Base-by-base conservation (phyloP, 2,888 invertebrate species). In the Alentia gelatinosa region DNA sequence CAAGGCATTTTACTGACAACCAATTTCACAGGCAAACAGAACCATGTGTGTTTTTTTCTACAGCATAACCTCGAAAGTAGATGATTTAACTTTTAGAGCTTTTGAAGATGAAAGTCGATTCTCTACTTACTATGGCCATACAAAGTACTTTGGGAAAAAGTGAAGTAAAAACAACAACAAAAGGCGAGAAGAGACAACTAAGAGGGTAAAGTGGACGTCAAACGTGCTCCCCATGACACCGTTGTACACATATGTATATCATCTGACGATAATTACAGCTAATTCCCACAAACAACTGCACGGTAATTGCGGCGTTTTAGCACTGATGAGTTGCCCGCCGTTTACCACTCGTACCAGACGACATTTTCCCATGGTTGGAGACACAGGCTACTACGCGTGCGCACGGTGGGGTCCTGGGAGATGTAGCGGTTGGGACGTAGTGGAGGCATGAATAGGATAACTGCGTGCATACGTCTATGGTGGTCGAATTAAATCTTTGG, bases 261-360 rank as follows among this genome's bases (percentile, higher is more conserved):
- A 35, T 79, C 39, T 39, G 37, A 79, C 19, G 79, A 19, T 39
- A 39, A 79, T 79, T 39, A n/a, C 39, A 5, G 35, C 79, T 79
- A 79, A 79, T 79, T 74, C 74, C 35, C 79, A 39, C 79, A 79
- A 35, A 79, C 79, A 37, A 39, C 23, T 33, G 1, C 15, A 4
- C 37, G 39, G 37, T 79, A 79, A 79, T 79, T 79, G 79, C 23
- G 15, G 35, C 79, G 9, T 39, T 79, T 79, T 79, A 79, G 39
- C 47, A 35, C 79, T 39, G 39, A 79, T 35, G 37, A 15, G 37
- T 1, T 79, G 15, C 39, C 37, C 39, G 37, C 35, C 37, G 37
- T 79, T 79, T 39, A 30, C 23, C n/a, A n/a, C 56, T 56, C 23
- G 79, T 19, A 35, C 23, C 79, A 79, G 79, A 79, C 79, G 79